Evolutionary conservation across 2,888 invertebrate genomes (phyloP), one percentile per base, ranked within the genome.

Genomic region (Drosophila leonis): DNA sequence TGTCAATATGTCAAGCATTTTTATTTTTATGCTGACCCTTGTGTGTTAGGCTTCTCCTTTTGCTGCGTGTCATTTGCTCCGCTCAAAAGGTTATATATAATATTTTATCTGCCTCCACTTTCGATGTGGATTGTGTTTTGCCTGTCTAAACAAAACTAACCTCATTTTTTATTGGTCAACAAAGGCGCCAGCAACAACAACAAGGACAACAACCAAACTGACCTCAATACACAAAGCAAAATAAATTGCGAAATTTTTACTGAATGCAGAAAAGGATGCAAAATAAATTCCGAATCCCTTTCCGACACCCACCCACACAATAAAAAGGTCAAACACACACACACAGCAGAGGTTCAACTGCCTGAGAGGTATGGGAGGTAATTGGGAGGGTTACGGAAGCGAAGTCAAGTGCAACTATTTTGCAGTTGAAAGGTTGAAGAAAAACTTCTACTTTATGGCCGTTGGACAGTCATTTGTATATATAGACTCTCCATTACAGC

Each of bases 211-310:
- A 41, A 41, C 18, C 67, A 63, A 79, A 77, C 75, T 86, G 86
- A 86, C 86, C 89, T 82, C 89, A 86, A 86, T 89, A 78, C 70
- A 74, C 72, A 82, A 72, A 87, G 83, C 74, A 80, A 77, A 86
- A 86, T 89, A 86, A 87, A 86, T 86, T 87, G 85, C 72, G 68
- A 86, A 85, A 75, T 75, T 79, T 86, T 79, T 83, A 76, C 82
- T 72, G 72, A 83, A 83, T 73, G 81, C 83, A 77, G 18, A 49
- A 76, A 76, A 77, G 80, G 83, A 88, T 84, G 84, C 82, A 86
- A 80, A 84, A 84, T 89, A 84, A 80, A 86, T 84, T 87, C 69
- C 70, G 57, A 72, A 57, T 60, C 75, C 65, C 66, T 80, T 78
- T 20, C 42, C 78, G 71, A 80, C 80, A 75, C 78, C 75, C 75